phyloP scores from a whole-genome alignment of 1,140 invertebrate species.

The Calephelis nemesis region DNA sequence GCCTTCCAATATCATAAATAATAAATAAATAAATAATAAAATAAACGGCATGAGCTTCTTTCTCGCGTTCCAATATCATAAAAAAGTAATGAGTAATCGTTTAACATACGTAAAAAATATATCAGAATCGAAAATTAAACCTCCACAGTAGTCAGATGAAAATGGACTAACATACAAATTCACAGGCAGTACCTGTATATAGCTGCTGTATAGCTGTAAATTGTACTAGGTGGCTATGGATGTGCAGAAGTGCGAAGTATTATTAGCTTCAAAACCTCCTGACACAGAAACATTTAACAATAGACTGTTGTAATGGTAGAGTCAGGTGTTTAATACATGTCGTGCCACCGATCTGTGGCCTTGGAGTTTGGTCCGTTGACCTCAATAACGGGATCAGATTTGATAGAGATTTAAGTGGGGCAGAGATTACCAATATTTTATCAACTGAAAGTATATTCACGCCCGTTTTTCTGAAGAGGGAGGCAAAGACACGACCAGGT shows the following conservation, averaged over 20 bases:
- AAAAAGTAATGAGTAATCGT: too few species aligned
- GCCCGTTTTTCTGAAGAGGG: too few species aligned
- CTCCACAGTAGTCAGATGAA: too few species aligned
- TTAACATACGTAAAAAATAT: too few species aligned
- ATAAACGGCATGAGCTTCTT: too few species aligned
- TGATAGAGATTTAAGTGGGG: not conserved
- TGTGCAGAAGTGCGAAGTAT: not conserved
- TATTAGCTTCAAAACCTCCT: constrained; percentile 12
- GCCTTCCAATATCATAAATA: too few species aligned
- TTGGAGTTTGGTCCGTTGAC: constrained; percentile 8
- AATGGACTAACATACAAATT: too few species aligned
- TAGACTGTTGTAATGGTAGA: constrained; percentile 5
- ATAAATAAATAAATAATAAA: too few species aligned
- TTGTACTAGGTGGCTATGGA: not conserved
- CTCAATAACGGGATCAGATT: not conserved
- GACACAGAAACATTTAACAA: constrained; percentile 5
- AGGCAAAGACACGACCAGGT: too few species aligned
- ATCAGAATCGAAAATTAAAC: too few species aligned
- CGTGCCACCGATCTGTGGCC: constrained; percentile 1
- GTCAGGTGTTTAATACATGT: not conserved
- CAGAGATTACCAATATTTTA: not conserved
- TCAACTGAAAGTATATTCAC: not conserved
- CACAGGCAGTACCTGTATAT: too few species aligned
- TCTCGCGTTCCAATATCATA: too few species aligned
- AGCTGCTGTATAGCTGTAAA: not conserved